Conservation (phyloP, 2,113 vertebrate genomes). For the Archocentrus centrarchus region DNA sequence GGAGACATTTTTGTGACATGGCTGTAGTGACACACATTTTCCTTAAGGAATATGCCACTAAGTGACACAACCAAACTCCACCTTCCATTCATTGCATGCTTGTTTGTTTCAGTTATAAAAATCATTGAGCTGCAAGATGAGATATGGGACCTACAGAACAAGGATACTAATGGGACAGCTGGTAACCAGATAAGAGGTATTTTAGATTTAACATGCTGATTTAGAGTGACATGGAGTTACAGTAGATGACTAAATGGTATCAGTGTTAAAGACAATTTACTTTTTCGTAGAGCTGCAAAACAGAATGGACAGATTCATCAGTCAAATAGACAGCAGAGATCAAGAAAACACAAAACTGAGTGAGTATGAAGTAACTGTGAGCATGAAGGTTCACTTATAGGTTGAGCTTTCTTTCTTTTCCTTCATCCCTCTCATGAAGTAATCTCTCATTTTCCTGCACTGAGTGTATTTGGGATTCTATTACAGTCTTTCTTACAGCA, state of each 20-base stretch:
- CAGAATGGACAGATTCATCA: constrained; percentile 10
- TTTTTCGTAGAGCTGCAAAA: constrained; percentile 19
- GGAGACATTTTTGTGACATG: too few relatives aligned
- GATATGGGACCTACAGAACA: constrained; percentile 24
- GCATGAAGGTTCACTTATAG: not conserved
- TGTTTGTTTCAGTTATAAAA: too few relatives aligned
- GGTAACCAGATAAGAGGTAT: not conserved
- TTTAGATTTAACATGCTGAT: not conserved
- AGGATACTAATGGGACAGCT: not conserved
- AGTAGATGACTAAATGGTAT: not conserved
- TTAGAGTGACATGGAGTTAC: not conserved
- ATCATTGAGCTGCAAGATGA: not conserved
- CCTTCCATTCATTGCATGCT: too few relatives aligned
- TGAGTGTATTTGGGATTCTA: not conserved
- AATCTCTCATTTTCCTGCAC: not conserved
- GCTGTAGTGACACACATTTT: too few relatives aligned
- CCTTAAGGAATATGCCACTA: too few relatives aligned
- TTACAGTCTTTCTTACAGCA: not conserved
- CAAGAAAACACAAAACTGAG: constrained; percentile 6
- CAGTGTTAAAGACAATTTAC: not conserved
- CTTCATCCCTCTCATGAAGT: not conserved
- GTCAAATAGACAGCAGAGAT: not conserved
- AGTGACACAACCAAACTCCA: too few relatives aligned
- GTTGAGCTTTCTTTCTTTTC: not conserved
- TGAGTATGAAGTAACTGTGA: constrained; percentile 11